These are phyloP conservation scores for Elysia chlorotica DNA, from an alignment of 1,140 invertebrate species.

Conservation along the genomic window DNA sequence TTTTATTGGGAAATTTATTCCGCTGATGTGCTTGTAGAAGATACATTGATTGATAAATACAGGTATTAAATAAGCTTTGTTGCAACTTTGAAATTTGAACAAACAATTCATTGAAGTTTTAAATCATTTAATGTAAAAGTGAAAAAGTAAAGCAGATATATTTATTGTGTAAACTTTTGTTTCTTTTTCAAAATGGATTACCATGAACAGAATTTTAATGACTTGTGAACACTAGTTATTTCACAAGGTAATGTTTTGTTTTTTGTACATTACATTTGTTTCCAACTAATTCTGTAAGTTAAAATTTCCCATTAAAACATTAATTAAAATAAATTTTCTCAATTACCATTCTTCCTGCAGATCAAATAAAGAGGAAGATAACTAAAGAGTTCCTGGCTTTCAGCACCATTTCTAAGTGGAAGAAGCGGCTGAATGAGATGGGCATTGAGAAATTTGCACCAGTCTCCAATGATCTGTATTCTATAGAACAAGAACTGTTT, in stretches of 20 bases:
- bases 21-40: no score
- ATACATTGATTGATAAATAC: no score
- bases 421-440: neutral
- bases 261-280: neutral
- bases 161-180: neutral
- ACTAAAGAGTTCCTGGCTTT: neutral
- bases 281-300: neutral
- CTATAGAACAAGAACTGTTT: neutral
- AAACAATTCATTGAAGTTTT: no score
- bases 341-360: neutral
- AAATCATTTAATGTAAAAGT: no score
- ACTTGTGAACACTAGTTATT: neutral
- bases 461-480: neutral
- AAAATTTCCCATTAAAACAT: neutral
- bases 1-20: neutral
- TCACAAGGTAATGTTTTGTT: no score
- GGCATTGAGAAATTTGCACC: slow-evolving; percentile 6
- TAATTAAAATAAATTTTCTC: neutral
- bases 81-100: no score
- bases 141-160: no score
- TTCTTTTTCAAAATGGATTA: neutral
- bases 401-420: neutral
- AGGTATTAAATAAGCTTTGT: no score
- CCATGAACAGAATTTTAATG: neutral
- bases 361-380: neutral